A percentile compares a stretch with the other conserved stretches of the same genome.
Evolutionary conservation across 2,113 vertebrate species (phyloP).

Genomic region (Damaliscus lunatus): DNA sequence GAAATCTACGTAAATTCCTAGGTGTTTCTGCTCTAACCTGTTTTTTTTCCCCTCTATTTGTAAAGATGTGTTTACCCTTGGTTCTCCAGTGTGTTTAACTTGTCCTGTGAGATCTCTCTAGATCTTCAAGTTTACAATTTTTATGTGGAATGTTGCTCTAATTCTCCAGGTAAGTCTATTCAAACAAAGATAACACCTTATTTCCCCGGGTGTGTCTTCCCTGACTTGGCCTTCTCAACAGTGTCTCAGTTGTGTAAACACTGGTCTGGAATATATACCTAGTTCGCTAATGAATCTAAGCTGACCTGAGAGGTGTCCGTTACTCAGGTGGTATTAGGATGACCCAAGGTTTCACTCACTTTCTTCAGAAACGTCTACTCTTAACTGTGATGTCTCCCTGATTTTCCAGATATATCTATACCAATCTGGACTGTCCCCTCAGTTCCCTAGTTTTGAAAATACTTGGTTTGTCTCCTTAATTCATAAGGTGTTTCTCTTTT

Average conservation of each 20-base stretch:
- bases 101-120: not conserved
- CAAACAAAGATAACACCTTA: not conserved
- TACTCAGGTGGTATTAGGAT: not conserved
- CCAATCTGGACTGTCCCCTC: not conserved
- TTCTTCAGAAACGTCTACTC: not conserved
- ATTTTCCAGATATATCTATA: not conserved
- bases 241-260: not conserved
- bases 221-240: not conserved
- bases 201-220: not conserved
- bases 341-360: not conserved
- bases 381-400: not conserved
- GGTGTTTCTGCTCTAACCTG: not conserved
- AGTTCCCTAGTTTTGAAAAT: not conserved
- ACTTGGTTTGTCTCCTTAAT: not conserved
- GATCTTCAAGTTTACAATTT: not conserved
- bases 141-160: not conserved
- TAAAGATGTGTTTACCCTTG: not conserved
- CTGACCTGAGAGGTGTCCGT: not conserved
- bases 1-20: not conserved
- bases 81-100: not conserved
- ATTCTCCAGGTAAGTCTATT: not conserved
- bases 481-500: not conserved
- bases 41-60: not conserved
- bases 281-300: not conserved
- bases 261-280: not conserved